phyloP scores from a whole-genome alignment of 2,113 vertebrate genomes.

The Mesembrinibis cayennensis region DNA sequence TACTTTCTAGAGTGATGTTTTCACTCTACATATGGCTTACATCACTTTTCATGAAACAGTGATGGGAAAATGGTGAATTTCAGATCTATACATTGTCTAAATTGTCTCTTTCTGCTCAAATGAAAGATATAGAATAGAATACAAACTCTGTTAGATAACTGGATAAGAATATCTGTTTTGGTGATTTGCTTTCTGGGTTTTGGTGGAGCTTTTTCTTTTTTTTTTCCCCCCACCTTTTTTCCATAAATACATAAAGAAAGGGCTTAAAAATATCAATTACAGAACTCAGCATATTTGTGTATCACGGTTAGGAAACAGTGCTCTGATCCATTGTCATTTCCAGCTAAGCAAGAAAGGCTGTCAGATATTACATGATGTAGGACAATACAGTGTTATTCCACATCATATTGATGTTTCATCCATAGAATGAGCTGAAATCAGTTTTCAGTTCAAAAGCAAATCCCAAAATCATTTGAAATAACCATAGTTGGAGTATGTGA shows the following conservation, averaged over 20 bases:
- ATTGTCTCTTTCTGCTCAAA: background rate
- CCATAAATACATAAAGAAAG: background rate
- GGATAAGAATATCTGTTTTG: background rate
- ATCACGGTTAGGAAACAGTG: background rate
- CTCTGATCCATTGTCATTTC: fast-evolving
- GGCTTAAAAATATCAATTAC: background rate
- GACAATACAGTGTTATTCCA: background rate
- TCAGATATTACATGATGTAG: background rate
- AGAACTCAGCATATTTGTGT: background rate
- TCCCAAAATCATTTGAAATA: background rate
- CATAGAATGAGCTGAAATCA: background rate
- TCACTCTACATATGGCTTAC: background rate
- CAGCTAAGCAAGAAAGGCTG: background rate
- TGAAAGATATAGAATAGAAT: background rate
- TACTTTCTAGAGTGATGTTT: background rate
- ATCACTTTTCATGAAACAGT: background rate
- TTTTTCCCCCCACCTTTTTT: too few relatives aligned
- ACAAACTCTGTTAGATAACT: background rate
- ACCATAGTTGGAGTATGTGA: background rate
- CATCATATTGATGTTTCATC: background rate
- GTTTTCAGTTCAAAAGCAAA: background rate
- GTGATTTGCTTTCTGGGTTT: background rate
- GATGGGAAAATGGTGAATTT: background rate
- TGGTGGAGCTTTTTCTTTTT: background rate
- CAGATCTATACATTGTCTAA: background rate